Evolutionary conservation across 53 echinoderm and acorn worm genomes (phyloP).

Genomic region (Crossaster papposus): DNA sequence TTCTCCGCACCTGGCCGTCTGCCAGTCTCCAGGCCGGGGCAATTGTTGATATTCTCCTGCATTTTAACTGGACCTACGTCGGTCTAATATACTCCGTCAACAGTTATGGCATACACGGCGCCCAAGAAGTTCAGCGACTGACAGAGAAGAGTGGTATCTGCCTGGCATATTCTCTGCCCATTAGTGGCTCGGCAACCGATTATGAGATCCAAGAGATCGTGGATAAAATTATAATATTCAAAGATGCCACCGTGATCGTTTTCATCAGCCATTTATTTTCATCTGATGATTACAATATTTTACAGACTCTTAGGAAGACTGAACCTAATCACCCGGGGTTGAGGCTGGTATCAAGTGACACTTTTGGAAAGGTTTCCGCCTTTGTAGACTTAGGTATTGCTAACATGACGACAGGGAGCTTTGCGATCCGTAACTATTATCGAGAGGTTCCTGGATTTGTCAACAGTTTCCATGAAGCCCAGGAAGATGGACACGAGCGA

Average conservation of each 20-base stretch:
- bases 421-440: not conserved
- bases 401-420: conserved; percentile 15
- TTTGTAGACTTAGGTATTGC: conserved; percentile 1
- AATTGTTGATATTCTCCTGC: conserved; percentile 38
- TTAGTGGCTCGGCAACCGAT: conserved; percentile 19
- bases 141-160: conserved; percentile 34
- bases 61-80: conserved; percentile 47
- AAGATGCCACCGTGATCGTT: conserved; percentile 13
- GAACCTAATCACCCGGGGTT: conserved; percentile 16
- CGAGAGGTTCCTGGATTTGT: conserved; percentile 42
- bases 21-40: conserved; percentile 32
- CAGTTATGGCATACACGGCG: conserved; percentile 64
- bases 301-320: not conserved
- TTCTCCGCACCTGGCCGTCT: conserved; percentile 54
- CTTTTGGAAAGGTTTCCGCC: not conserved
- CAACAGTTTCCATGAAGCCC: not conserved
- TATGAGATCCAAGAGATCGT: conserved; percentile 42
- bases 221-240: conserved; percentile 19
- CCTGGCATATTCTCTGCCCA: conserved; percentile 33
- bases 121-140: conserved; percentile 44
- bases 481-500: not conserved
- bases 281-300: not conserved
- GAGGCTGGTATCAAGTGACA: conserved; percentile 24
- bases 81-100: conserved; percentile 52
- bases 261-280: conserved; percentile 13